Base-by-base conservation (phyloP, 2,888 invertebrate species). In the Microplitis manilae region DNA sequence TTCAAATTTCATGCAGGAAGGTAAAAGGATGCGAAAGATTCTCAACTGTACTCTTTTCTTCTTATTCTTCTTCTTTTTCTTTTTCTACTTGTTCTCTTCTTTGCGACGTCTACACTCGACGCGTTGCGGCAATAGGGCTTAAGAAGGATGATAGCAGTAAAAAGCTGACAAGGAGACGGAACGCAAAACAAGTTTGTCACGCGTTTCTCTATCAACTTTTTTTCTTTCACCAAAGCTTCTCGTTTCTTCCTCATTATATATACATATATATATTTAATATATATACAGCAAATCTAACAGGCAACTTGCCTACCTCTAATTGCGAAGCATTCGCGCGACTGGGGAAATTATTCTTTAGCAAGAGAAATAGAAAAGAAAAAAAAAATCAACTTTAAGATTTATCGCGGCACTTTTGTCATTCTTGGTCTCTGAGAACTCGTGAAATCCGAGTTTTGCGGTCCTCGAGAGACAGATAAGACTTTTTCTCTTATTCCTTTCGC, bases 161-260 rank as follows among this genome's bases (percentile, higher is more conserved):
- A 30, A 30, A 30, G 30, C 30, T 30, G 30, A 30, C 30, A 62
- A 62, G 15, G 20, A 62, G 20, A 70, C 73, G 76, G 65, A 70
- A 74, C 77, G 76, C 76, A 74, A 76, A 79, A 78, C 65, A 78
- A 78, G 74, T 80, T 79, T 79, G 79, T 80, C 79, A 80, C 79
- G 77, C 76, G 77, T 65, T 50, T 41, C 15, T 20, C n/a, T 6
- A 40, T 59, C 20, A 64, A 39, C 38, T 73, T 50, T 50, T 50
- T 50, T 50, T 13, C 50, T 67, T 67, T 73, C 38, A 67, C 20
- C 50, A 17, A 73, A 65, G 50, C 20, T 65, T 50, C 60, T 41
- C 20, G 39, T 40, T 30, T 15, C 65, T 41, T 64, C 40, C 17
- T 61, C 15, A 39, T 62, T 71, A 71, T 38, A 60, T 30, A 70